Evolutionary conservation across 2,797 vertebrate species (phyloP).

Genomic region (Rhynchonycteris naso): DNA sequence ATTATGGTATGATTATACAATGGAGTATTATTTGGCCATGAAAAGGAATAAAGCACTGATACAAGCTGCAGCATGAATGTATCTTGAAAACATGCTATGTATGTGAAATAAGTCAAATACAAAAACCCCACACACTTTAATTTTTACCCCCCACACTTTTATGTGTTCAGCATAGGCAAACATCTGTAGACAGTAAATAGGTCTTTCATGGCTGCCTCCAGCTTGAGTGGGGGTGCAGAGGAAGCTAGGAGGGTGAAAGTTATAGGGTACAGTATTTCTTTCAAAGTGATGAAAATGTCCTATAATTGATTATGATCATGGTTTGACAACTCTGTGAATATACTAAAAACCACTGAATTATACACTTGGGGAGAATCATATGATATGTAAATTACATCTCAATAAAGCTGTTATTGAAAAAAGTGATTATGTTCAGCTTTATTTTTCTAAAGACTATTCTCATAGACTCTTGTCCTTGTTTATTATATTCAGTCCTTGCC

Average conservation of each 20-base stretch:
- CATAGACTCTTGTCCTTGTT: not conserved
- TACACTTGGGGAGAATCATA: too few relatives aligned
- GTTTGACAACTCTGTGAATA: too few relatives aligned
- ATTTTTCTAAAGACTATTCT: not conserved
- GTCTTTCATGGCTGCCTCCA: not conserved
- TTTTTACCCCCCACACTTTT: too few relatives aligned
- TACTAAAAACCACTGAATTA: too few relatives aligned
- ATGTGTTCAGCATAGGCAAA: not conserved
- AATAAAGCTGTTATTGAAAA: not conserved
- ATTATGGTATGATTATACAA: not conserved
- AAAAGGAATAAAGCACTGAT: not conserved
- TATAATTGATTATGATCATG: not conserved
- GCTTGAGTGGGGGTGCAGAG: not conserved
- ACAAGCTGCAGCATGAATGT: not conserved
- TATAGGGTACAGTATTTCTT: not conserved
- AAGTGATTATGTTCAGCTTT: not conserved
- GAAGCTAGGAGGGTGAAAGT: not conserved
- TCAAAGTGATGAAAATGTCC: not conserved
- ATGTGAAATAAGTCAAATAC: not conserved
- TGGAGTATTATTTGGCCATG: not conserved
- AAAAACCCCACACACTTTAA: not conserved
- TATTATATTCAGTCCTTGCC: not conserved
- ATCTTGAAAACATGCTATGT: not conserved
- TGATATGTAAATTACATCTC: not conserved
- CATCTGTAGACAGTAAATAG: not conserved